phyloP scores from a whole-genome alignment of 2,888 invertebrate genomes.

The Metopia argyrocephala region DNA sequence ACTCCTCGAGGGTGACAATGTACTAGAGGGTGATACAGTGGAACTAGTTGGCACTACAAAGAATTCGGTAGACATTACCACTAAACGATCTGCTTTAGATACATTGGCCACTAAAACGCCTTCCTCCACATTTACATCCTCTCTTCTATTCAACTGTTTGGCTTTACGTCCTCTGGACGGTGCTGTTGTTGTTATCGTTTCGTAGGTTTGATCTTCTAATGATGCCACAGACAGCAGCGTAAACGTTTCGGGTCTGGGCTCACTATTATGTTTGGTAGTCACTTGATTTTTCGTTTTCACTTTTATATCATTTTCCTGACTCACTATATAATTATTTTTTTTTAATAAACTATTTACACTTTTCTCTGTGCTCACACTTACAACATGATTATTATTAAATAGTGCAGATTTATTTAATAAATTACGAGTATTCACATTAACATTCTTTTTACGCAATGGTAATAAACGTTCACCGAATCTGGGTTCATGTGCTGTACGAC shows the following conservation, averaged over 20 bases:
- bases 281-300: conserved; percentile 60
- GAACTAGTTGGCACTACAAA: conserved; percentile 85
- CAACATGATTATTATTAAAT: conserved; percentile 33
- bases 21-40: conserved; percentile 72
- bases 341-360: conserved; percentile 70
- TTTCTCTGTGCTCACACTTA: conserved; percentile 59
- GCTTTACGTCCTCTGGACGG: conserved; percentile 63
- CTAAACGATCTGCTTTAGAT: conserved; percentile 79
- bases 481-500: conserved; percentile 68
- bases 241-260: conserved; percentile 48
- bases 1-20: conserved; percentile 44
- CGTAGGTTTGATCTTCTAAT: conserved; percentile 47
- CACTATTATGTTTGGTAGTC: conserved; percentile 48
- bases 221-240: conserved; percentile 60
- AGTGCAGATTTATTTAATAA: conserved; percentile 53
- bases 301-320: conserved; percentile 67
- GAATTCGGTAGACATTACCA: conserved; percentile 91
- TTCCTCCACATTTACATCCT: conserved; percentile 72
- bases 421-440: conserved; percentile 25
- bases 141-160: conserved; percentile 72
- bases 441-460: conserved; percentile 71
- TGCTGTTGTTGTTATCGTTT: conserved; percentile 25
- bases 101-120: conserved; percentile 60
- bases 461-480: conserved; percentile 75
- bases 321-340: conserved; percentile 69